Evolutionary conservation across 1,140 invertebrate species (phyloP).

Genomic region (Bombus fervidus): DNA sequence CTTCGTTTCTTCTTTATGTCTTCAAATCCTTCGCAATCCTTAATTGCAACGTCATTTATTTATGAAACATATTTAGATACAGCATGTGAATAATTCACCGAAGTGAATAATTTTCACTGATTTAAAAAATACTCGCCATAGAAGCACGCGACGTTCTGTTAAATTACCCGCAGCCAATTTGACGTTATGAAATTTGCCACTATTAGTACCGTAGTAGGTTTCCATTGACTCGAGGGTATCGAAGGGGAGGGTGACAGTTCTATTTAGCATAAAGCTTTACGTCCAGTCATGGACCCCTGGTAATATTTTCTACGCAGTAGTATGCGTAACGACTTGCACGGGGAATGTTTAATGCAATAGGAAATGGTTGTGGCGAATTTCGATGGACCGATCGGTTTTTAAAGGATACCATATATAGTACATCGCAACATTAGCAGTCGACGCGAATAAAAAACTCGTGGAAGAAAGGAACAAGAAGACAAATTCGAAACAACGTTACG

Average conservation of each 20-base stretch:
- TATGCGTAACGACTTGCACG: not conserved
- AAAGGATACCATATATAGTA: not conserved
- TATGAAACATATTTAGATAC: no score
- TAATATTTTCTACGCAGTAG: no score
- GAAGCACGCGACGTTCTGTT: not conserved
- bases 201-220: no score
- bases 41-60: no score
- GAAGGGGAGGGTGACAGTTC: not conserved
- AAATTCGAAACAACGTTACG: not conserved
- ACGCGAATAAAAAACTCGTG: not conserved
- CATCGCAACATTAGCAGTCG: not conserved
- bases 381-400: not conserved
- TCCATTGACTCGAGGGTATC: no score
- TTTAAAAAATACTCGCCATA: not conserved
- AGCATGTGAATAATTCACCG: no score
- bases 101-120: no score
- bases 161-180: not conserved
- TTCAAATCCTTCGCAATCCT: not conserved
- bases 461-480: not conserved
- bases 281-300: not conserved
- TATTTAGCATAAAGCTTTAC: slow-evolving; percentile 16
- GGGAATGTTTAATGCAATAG: not conserved
- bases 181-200: not conserved
- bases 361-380: not conserved
- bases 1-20: not conserved